phyloP scores from a whole-genome alignment of 2,797 vertebrate species.

The Notolepis coatsorum region DNA sequence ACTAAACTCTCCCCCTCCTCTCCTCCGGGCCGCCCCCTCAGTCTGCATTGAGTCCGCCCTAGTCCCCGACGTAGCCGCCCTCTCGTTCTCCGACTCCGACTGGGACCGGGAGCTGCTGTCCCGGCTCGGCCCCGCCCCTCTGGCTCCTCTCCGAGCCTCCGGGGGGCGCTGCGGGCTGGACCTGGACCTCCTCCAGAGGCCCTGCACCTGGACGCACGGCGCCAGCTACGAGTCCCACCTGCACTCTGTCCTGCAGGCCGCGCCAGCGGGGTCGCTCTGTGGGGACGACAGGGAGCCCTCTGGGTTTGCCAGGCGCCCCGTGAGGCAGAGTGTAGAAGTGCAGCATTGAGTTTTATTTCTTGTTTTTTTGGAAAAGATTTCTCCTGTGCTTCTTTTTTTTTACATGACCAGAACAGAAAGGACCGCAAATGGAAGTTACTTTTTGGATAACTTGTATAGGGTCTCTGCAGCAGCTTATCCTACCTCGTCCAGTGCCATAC shows the following conservation, averaged over 20 bases:
- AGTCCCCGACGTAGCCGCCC: constrained; percentile 49
- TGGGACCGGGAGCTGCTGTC: constrained; percentile 79
- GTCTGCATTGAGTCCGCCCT: constrained; percentile 68
- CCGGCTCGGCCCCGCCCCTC: not conserved
- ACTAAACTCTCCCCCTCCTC: constrained; percentile 44
- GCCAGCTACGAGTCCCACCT: constrained; percentile 73
- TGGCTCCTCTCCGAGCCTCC: not conserved
- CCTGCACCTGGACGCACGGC: constrained; percentile 64
- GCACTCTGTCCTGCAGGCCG: constrained; percentile 67
- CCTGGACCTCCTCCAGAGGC: constrained; percentile 73
- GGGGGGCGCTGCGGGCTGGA: constrained; percentile 42
- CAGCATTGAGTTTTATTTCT: constrained; percentile 54
- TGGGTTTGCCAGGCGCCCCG: constrained; percentile 45
- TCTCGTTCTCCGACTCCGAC: constrained; percentile 70
- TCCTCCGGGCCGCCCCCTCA: constrained; percentile 58
- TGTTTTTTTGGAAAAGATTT: not conserved
- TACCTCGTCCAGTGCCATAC: not conserved
- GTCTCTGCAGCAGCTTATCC: not conserved
- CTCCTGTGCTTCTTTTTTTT: not conserved
- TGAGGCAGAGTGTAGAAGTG: constrained; percentile 69
- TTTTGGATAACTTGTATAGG: too few species aligned
- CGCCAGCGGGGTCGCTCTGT: constrained; percentile 37
- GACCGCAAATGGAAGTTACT: too few species aligned
- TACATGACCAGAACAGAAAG: too few species aligned
- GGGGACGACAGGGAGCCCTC: constrained; percentile 48